Evolutionary conservation across 2,888 invertebrate genomes (phyloP).

Genomic region (Pachydiplax longipennis): DNA sequence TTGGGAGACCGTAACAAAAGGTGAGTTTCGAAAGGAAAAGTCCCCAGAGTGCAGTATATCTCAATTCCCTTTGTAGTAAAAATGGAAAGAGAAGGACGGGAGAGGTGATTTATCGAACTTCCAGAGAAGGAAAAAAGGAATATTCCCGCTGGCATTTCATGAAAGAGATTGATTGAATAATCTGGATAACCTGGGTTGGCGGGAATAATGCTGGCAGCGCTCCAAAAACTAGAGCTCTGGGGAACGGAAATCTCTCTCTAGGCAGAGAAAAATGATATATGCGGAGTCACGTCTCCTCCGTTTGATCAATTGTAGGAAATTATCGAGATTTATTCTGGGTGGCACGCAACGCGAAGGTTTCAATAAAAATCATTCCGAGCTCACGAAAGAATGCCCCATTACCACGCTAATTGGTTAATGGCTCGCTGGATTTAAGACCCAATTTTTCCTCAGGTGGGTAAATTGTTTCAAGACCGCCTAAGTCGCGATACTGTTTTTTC

Average conservation of each 20-base stretch:
- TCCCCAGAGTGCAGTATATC: neutral
- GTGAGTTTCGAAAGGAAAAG: neutral
- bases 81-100: neutral
- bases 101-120: slow-evolving; percentile 10
- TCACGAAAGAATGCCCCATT: neutral
- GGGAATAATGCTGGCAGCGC: neutral
- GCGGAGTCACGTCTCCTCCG: neutral
- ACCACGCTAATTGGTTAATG: neutral
- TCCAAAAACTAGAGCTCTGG: neutral
- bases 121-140: neutral
- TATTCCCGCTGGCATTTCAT: neutral
- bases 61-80: neutral
- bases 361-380: neutral
- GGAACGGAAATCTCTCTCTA: neutral
- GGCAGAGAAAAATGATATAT: neutral
- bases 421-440: no score
- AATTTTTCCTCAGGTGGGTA: neutral
- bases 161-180: neutral
- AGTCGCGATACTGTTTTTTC: no score
- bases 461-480: no score
- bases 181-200: neutral
- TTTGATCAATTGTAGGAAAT: neutral
- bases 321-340: neutral
- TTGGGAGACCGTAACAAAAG: neutral
- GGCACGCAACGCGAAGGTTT: neutral